phyloP scores from a whole-genome alignment of 2,888 invertebrate genomes.

The Drepanosiphum platanoidis region DNA sequence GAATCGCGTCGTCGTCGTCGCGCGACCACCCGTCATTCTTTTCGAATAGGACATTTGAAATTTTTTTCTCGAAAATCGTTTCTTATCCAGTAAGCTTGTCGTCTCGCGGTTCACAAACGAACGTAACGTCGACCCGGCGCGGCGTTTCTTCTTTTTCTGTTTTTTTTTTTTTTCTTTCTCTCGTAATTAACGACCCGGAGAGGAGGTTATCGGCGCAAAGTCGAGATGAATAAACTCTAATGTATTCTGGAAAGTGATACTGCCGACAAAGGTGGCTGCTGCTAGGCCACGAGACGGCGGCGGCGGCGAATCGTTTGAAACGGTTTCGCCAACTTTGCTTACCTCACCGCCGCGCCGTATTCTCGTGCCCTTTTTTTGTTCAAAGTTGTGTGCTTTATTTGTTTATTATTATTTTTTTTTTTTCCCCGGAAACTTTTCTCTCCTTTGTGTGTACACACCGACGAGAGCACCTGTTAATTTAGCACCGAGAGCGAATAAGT shows the following conservation, averaged over 20 bases:
- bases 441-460: no score
- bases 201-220: neutral
- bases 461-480: constrained; percentile 26
- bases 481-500: neutral
- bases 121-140: no score
- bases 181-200: neutral
- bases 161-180: neutral
- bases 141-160: no score
- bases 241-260: constrained; percentile 30
- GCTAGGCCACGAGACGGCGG: neutral
- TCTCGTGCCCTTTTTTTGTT: constrained; percentile 19
- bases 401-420: neutral
- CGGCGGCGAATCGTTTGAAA: neutral
- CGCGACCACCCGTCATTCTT: no score
- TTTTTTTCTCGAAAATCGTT: no score
- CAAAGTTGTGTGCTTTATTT: neutral
- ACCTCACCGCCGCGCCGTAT: neutral
- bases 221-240: constrained; percentile 1
- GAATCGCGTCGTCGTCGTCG: no score
- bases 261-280: neutral
- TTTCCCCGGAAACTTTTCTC: constrained; percentile 17
- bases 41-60: no score
- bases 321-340: constrained; percentile 12
- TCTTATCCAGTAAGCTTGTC: no score
- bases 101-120: no score